Evolutionary conservation across 2,113 vertebrate genomes (phyloP).

Genomic region (Lophura nycthemera): DNA sequence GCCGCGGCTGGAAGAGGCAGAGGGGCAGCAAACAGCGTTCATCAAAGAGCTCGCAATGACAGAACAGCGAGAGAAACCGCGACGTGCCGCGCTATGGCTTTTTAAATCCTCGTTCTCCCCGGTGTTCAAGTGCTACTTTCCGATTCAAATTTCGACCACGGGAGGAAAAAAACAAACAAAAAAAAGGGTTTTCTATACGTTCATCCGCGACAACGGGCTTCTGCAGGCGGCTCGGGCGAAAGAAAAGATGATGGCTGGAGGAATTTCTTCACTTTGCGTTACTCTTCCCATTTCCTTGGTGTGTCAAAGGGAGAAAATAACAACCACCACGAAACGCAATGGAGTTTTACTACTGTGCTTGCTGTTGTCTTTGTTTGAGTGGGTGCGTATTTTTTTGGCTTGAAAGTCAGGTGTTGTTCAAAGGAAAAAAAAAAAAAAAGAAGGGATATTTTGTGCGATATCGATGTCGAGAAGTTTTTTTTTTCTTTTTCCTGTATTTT

Average conservation of each 20-base stretch:
- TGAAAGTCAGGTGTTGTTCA: conserved; percentile 75
- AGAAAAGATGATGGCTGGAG: conserved; percentile 9
- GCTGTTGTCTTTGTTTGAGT: conserved; percentile 66
- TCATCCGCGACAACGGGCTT: conserved; percentile 79
- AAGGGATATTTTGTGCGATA: conserved; percentile 92
- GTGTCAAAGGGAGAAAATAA: conserved; percentile 33
- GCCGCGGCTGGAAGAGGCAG: conserved; percentile 11
- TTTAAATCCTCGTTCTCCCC: conserved; percentile 73
- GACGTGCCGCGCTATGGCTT: conserved; percentile 78
- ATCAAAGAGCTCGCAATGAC: background rate
- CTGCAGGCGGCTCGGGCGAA: conserved; percentile 80
- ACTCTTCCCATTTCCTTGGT: conserved; percentile 69
- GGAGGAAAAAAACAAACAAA: background rate
- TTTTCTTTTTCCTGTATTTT: conserved; percentile 75
- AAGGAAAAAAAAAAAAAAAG: conserved; percentile 75
- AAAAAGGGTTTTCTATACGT: background rate
- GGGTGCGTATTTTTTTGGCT: conserved; percentile 65
- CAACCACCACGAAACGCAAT: background rate
- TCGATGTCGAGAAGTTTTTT: conserved; percentile 83
- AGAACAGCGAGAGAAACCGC: conserved; percentile 31
- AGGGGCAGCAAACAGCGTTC: background rate
- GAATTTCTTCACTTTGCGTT: conserved; percentile 63
- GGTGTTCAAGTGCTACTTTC: conserved; percentile 80
- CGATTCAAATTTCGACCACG: background rate
- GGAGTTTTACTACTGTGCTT: conserved; percentile 71